Evolutionary conservation across 2,888 invertebrate species (phyloP).

Genomic region (Phengaris arion): DNA sequence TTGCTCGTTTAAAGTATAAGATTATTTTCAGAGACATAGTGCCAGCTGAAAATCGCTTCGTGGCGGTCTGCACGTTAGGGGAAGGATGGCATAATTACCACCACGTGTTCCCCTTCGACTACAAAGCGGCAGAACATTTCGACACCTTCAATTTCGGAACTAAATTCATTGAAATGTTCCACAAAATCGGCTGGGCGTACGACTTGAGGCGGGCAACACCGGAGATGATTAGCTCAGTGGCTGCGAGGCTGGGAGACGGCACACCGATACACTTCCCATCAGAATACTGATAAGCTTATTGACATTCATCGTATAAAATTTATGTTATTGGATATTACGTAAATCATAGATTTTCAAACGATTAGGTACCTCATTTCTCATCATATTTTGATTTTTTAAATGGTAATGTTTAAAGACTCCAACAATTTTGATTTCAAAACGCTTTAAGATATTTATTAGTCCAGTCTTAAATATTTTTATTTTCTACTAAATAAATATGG

Average conservation of each 20-base stretch:
- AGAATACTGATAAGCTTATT: slow-evolving; percentile 2
- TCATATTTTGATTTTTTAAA: no score
- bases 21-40: slow-evolving; percentile 73
- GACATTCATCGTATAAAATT: no score
- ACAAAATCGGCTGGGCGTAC: slow-evolving; percentile 69
- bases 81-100: slow-evolving; percentile 90
- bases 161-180: slow-evolving; percentile 59
- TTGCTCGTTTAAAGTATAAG: no score
- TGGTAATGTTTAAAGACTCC: no score
- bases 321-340: no score
- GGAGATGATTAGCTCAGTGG: slow-evolving; percentile 65
- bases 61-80: slow-evolving; percentile 79
- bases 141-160: slow-evolving; percentile 67
- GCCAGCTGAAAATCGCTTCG: slow-evolving; percentile 82
- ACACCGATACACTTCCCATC: slow-evolving; percentile 62
- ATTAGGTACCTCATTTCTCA: no score
- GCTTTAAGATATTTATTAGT: no score
- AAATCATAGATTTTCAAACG: no score
- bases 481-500: no score
- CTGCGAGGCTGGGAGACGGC: slow-evolving; percentile 67
- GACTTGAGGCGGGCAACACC: slow-evolving; percentile 66
- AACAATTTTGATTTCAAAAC: no score
- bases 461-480: no score
- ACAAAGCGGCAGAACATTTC: slow-evolving; percentile 79
- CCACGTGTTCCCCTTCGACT: slow-evolving; percentile 86